Evolutionary conservation across 2,797 vertebrate species (phyloP).

Genomic region (Epinephelus coioides): DNA sequence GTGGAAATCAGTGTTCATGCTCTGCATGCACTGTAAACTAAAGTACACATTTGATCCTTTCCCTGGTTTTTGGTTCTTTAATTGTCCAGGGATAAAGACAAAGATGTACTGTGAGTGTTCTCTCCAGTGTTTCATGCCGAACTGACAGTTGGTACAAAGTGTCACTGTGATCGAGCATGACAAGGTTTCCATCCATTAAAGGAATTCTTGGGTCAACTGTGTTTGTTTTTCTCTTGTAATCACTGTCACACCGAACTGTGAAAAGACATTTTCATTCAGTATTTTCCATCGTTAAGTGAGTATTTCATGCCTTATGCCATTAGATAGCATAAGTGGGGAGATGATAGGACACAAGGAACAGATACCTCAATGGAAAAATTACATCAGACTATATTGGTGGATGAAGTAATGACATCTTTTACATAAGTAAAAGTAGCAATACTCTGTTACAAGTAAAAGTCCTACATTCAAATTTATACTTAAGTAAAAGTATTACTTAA

Average conservation of each 20-base stretch:
- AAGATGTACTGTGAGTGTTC: conserved; percentile 15
- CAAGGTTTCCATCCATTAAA: conserved; percentile 75
- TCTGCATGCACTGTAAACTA: conserved; percentile 15
- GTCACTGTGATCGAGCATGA: conserved; percentile 42
- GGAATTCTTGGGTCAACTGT: conserved; percentile 58
- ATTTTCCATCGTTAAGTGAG: neutral
- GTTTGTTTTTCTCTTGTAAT: conserved; percentile 39
- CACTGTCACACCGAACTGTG: conserved; percentile 6
- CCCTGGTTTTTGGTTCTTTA: conserved; percentile 22
- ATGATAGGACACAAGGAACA: neutral
- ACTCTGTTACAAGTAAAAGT: neutral
- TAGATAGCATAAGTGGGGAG: no score
- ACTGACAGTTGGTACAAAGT: conserved; percentile 38
- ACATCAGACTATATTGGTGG: neutral
- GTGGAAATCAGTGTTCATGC: conserved; percentile 3
- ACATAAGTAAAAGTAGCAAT: neutral
- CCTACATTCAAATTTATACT: neutral
- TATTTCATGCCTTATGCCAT: neutral
- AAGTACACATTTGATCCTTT: conserved; percentile 6
- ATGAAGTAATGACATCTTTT: neutral
- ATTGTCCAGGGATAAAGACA: conserved; percentile 19
- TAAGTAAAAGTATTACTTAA: neutral
- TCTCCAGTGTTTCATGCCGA: conserved; percentile 35
- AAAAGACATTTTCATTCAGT: neutral
- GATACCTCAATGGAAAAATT: neutral